Conservation (phyloP, 1,140 invertebrate genomes). For the Apolygus lucorum region DNA sequence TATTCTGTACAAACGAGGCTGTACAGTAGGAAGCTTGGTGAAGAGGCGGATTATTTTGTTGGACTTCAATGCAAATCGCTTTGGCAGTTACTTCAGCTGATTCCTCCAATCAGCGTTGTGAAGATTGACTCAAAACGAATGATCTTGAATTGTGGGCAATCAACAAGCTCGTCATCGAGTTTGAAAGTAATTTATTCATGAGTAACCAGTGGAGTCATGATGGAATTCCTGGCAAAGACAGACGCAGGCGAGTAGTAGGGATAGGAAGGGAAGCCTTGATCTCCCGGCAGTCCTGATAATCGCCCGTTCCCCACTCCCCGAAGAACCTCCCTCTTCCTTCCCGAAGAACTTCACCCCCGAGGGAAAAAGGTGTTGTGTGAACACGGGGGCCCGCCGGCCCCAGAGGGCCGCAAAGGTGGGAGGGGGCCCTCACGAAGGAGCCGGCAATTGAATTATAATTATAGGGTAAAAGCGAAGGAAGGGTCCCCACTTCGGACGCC, state of each 20-base stretch:
- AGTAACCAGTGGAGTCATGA: background rate
- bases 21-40: no score
- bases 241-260: background rate
- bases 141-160: no score
- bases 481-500: background rate
- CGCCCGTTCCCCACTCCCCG: background rate
- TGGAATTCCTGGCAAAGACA: background rate
- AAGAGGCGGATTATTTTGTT: no score
- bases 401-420: background rate
- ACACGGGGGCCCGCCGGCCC: background rate
- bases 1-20: no score
- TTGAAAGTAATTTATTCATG: conserved; percentile 14
- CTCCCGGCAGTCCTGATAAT: background rate
- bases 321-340: background rate
- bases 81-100: no score
- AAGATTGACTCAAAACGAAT: no score
- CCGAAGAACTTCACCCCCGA: background rate
- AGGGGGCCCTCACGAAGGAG: conserved; percentile 5
- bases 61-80: no score
- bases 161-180: no score
- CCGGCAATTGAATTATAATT: conserved; percentile 15
- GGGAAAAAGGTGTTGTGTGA: conserved; percentile 10
- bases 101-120: no score
- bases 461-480: background rate
- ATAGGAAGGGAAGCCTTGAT: background rate